Evolutionary conservation across 1,140 invertebrate genomes (phyloP).

Genomic region (Drosophila bifasciata): DNA sequence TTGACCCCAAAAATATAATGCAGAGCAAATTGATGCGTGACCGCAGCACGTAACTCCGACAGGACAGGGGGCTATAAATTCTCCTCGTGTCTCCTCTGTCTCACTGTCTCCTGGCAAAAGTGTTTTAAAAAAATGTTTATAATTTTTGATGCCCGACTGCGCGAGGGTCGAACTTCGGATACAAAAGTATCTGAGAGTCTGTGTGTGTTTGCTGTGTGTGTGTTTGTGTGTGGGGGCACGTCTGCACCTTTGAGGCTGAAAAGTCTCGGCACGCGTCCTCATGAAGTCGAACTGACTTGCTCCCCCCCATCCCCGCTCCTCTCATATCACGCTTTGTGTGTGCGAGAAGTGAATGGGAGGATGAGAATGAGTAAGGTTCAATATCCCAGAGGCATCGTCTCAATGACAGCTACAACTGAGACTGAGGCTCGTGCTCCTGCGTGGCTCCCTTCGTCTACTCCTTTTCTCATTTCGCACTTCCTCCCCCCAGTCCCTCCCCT

Average conservation of each 20-base stretch:
- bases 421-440: slow-evolving; percentile 24
- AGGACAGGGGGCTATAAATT: slow-evolving; percentile 64
- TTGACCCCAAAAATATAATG: slow-evolving; percentile 9
- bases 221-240: slow-evolving; percentile 32
- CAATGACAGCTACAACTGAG: slow-evolving; percentile 64
- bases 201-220: slow-evolving; percentile 27
- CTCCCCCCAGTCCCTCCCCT: neutral
- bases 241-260: slow-evolving; percentile 68
- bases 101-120: slow-evolving; percentile 56
- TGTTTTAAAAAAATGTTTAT: slow-evolving; percentile 81
- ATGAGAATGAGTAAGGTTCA: slow-evolving; percentile 65
- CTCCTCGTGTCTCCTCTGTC: slow-evolving; percentile 47
- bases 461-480: slow-evolving; percentile 15
- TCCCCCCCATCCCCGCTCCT: neutral
- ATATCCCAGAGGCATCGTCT: slow-evolving; percentile 73
- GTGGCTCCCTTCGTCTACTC: slow-evolving; percentile 9
- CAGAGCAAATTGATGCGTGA: slow-evolving; percentile 67
- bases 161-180: slow-evolving; percentile 28
- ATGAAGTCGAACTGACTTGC: slow-evolving; percentile 11
- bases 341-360: neutral
- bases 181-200: slow-evolving; percentile 12
- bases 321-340: neutral
- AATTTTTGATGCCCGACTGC: slow-evolving; percentile 59
- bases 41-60: slow-evolving; percentile 64
- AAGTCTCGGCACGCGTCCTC: slow-evolving; percentile 61